Percentiles rank a stretch among this genome's conserved stretches.
Evolutionary conservation across 1,140 invertebrate species (phyloP).

Genomic region (Bacillus rossius): DNA sequence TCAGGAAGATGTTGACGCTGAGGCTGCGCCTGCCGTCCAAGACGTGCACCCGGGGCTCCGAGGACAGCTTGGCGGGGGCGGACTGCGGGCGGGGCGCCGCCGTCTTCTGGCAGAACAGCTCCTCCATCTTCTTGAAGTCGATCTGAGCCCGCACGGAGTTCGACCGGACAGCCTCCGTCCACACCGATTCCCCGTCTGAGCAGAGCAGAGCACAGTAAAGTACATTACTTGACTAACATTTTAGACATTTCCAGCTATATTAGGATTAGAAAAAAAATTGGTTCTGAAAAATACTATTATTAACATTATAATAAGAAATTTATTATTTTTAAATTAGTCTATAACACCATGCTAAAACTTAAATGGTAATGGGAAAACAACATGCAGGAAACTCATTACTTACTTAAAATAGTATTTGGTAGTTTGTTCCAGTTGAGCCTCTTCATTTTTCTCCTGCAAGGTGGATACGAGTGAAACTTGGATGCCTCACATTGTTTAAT

Average conservation of each 20-base stretch:
- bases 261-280: too few relatives aligned
- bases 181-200: too few relatives aligned
- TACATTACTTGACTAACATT: too few relatives aligned
- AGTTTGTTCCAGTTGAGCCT: constrained; percentile 44
- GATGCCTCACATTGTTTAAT: background rate
- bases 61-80: constrained; percentile 10
- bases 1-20: constrained; percentile 56
- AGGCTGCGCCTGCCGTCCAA: constrained; percentile 50
- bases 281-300: too few relatives aligned
- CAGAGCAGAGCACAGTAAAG: too few relatives aligned
- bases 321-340: too few relatives aligned
- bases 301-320: too few relatives aligned
- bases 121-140: constrained; percentile 37
- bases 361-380: too few relatives aligned
- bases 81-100: constrained; percentile 2
- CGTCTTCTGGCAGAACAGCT: constrained; percentile 39
- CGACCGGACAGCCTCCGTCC: too few relatives aligned
- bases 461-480: background rate
- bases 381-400: background rate
- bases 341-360: too few relatives aligned
- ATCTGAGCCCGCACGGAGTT: constrained; percentile 3
- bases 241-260: too few relatives aligned
- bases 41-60: constrained; percentile 30
- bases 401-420: constrained; percentile 24
- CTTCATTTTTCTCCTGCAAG: constrained; percentile 34